Percentiles rank a stretch among this genome's conserved stretches.
These are phyloP conservation scores for Lepidostoma basale DNA, from an alignment of 1,140 invertebrate genomes.

Conservation along the genomic window DNA sequence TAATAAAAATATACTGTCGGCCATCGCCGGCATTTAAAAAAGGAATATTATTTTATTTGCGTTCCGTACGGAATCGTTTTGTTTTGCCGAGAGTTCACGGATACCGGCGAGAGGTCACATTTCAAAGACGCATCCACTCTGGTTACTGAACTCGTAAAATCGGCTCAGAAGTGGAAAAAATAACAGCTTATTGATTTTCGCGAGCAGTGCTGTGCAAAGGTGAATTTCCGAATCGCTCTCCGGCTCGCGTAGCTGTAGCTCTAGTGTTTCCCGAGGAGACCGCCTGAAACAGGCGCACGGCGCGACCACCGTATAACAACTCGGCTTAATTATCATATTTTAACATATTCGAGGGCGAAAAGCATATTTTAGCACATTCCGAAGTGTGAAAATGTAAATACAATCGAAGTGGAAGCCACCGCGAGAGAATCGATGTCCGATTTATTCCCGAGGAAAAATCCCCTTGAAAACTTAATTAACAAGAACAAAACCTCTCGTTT, in stretches of 20 bases:
- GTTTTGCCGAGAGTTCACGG: conserved; percentile 12
- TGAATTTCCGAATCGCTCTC: not conserved
- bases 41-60: conserved; percentile 24
- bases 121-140: conserved; percentile 21
- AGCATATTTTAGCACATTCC: conserved; percentile 18
- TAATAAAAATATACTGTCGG: conserved; percentile 16
- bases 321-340: conserved; percentile 10
- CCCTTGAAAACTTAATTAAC: not conserved
- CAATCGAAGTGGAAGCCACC: not conserved
- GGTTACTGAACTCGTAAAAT: conserved; percentile 33
- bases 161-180: conserved; percentile 25
- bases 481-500: no score
- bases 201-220: not conserved
- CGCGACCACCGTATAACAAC: not conserved
- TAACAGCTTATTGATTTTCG: conserved; percentile 29
- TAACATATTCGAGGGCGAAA: conserved; percentile 26
- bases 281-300: not conserved
- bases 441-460: not conserved
- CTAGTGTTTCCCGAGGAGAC: not conserved
- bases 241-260: not conserved
- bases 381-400: conserved; percentile 18
- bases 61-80: conserved; percentile 10
- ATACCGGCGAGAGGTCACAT: conserved; percentile 23
- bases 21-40: conserved; percentile 23
- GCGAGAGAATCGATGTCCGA: not conserved